phyloP scores from a whole-genome alignment of 92 coral and sea anemone genomes.

The Bergia puertoricense region DNA sequence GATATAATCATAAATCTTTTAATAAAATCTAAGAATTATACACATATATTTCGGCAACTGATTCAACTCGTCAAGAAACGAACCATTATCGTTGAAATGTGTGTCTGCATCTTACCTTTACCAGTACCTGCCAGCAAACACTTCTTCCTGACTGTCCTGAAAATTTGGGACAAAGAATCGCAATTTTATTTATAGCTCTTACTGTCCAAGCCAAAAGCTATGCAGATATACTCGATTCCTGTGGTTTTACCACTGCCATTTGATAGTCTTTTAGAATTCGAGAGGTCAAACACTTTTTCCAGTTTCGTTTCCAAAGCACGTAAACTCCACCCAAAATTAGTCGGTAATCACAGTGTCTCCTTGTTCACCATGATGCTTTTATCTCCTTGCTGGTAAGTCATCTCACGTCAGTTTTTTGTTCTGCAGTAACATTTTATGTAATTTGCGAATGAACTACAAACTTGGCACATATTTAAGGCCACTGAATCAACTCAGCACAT shows the following conservation, averaged over 20 bases:
- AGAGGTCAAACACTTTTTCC: constrained; percentile 19
- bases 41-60: background rate
- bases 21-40: constrained; percentile 19
- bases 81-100: background rate
- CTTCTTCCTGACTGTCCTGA: background rate
- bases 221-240: background rate
- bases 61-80: background rate
- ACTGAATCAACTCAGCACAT: constrained; percentile 17
- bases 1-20: background rate
- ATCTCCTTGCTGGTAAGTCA: background rate
- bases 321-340: background rate
- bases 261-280: background rate
- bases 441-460: background rate
- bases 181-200: background rate
- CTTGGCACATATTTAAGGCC: background rate
- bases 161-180: constrained; percentile 2
- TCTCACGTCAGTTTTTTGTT: background rate
- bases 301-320: background rate
- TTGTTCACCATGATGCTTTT: background rate
- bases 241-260: constrained; percentile 39
- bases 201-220: constrained; percentile 9
- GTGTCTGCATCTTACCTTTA: background rate
- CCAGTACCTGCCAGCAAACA: background rate
- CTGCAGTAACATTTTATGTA: background rate
- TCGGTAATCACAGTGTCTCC: background rate